phyloP scores from a whole-genome alignment of 2,888 invertebrate genomes.

The Drosophila yooni region DNA sequence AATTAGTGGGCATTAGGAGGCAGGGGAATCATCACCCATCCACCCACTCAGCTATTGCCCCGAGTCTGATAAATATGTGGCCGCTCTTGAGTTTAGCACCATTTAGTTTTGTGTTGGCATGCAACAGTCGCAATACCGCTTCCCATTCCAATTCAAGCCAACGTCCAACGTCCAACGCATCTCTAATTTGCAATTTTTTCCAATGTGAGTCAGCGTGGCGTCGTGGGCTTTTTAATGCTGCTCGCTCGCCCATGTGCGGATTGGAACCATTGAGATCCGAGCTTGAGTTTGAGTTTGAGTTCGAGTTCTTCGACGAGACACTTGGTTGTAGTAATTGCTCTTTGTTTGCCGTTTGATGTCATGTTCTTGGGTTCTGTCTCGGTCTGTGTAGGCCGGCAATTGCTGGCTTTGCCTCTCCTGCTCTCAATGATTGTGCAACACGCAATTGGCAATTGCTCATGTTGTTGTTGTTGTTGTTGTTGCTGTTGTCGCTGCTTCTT shows the following conservation, averaged over 20 bases:
- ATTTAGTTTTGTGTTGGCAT: constrained; percentile 67
- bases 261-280: constrained; percentile 22
- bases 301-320: constrained; percentile 39
- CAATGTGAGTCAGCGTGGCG: constrained; percentile 57
- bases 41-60: not conserved
- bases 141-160: constrained; percentile 14
- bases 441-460: constrained; percentile 57
- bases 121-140: constrained; percentile 57
- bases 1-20: constrained; percentile 55
- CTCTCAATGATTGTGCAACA: constrained; percentile 73
- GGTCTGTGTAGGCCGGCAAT: constrained; percentile 62
- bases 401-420: constrained; percentile 40
- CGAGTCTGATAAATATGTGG: constrained; percentile 44
- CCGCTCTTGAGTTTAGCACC: constrained; percentile 48
- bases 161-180: constrained; percentile 66
- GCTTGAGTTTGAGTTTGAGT: constrained; percentile 18
- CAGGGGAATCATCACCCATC: constrained; percentile 1
- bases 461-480: constrained; percentile 24
- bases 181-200: constrained; percentile 40
- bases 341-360: constrained; percentile 78
- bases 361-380: constrained; percentile 57
- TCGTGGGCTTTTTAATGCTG: constrained; percentile 57
- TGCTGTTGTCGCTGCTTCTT: constrained; percentile 54
- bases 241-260: constrained; percentile 66
- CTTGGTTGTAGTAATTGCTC: constrained; percentile 62